Percentiles rank a stretch among this genome's conserved stretches.
phyloP scores from a whole-genome alignment of 2,888 invertebrate genomes.

The Platycnemis pennipes region DNA sequence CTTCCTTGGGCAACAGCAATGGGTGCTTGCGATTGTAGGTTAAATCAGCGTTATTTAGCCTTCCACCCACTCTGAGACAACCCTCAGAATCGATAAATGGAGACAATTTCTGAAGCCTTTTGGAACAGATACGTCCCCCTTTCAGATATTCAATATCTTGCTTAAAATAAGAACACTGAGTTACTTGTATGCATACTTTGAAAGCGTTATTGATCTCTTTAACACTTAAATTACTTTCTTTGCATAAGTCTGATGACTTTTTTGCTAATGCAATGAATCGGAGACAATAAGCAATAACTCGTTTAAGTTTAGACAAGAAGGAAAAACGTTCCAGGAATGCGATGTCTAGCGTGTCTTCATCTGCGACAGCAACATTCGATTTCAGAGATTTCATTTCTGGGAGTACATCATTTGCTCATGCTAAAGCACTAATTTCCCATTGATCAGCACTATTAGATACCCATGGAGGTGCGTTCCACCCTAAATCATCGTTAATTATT shows the following conservation, averaged over 20 bases:
- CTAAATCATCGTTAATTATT: too few species aligned
- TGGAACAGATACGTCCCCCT: background rate
- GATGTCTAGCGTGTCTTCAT: background rate
- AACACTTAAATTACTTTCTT: background rate
- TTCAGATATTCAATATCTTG: background rate
- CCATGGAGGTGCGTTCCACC: background rate
- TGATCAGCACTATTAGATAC: background rate
- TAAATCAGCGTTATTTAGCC: background rate
- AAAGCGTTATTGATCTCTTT: background rate
- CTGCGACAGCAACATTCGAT: background rate
- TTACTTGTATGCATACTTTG: background rate
- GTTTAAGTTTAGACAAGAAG: background rate
- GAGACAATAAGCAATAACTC: background rate
- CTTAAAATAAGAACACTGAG: background rate
- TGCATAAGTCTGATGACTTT: background rate
- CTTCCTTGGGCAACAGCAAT: background rate
- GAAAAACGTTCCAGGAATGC: background rate
- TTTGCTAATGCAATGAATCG: background rate
- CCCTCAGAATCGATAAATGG: background rate
- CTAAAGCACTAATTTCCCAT: background rate
- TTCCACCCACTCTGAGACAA: background rate
- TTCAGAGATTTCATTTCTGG: background rate
- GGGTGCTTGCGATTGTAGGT: background rate
- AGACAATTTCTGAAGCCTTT: background rate
- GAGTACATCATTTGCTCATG: background rate